Evolutionary conservation across 2,888 invertebrate genomes (phyloP).

Genomic region (Cheilosia pagana): DNA sequence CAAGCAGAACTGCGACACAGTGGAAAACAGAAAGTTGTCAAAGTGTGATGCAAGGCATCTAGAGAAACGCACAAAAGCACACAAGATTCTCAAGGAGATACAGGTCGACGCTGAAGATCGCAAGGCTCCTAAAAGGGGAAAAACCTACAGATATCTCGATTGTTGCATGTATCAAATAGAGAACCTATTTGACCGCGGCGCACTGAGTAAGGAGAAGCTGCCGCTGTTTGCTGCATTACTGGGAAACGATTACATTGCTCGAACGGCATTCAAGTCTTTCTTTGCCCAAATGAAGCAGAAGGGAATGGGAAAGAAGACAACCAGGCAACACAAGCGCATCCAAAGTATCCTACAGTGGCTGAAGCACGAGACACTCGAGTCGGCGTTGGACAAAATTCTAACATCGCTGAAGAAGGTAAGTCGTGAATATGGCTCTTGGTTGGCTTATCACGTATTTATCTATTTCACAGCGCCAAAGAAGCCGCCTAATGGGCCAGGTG

Average conservation of each 20-base stretch:
- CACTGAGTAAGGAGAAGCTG: constrained; percentile 87
- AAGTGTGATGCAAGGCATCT: constrained; percentile 79
- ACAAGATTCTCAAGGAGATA: constrained; percentile 78
- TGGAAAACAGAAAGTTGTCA: constrained; percentile 75
- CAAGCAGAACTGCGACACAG: constrained; percentile 39
- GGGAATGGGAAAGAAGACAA: constrained; percentile 82
- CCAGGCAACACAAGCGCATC: constrained; percentile 88
- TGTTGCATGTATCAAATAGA: constrained; percentile 90
- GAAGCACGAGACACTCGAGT: constrained; percentile 87
- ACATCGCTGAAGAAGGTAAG: constrained; percentile 85
- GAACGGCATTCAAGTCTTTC: constrained; percentile 88
- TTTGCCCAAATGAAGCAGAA: constrained; percentile 86
- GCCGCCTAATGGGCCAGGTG: constrained; percentile 85
- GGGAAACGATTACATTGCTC: constrained; percentile 94
- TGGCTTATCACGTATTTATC: no score
- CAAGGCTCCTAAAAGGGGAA: constrained; percentile 58
- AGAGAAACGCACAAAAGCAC: constrained; percentile 79
- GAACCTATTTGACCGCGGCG: constrained; percentile 87
- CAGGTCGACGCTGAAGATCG: constrained; percentile 73
- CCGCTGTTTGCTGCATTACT: constrained; percentile 92
- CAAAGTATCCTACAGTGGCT: constrained; percentile 90
- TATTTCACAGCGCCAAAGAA: constrained; percentile 82
- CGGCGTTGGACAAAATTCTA: constrained; percentile 88
- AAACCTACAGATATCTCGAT: constrained; percentile 82
- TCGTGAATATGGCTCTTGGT: not conserved